phyloP scores from a whole-genome alignment of 2,113 vertebrate genomes.

The Myanophis thanlyinensis region DNA sequence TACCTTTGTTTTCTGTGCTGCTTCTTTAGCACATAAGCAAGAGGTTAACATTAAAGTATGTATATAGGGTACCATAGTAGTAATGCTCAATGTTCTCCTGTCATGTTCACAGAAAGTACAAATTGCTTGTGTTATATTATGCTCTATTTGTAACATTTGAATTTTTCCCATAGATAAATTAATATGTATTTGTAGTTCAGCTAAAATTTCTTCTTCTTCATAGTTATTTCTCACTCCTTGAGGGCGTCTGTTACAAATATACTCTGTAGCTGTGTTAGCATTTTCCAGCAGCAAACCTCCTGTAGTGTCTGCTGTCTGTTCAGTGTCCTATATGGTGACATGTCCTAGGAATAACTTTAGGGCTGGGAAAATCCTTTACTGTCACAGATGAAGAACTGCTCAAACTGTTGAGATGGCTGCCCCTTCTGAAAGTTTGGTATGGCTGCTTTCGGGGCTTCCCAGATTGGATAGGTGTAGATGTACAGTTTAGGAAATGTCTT shows the following conservation, averaged over 20 bases:
- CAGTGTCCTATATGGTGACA: background rate
- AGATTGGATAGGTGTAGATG: background rate
- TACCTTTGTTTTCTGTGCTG: background rate
- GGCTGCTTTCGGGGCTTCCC: background rate
- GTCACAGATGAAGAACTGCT: background rate
- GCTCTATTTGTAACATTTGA: background rate
- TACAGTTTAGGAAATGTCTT: background rate
- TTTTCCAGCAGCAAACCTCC: background rate
- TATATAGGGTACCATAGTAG: background rate
- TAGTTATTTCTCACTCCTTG: background rate
- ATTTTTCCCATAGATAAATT: no score
- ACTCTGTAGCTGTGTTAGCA: background rate
- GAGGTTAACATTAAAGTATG: background rate
- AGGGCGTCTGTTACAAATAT: background rate
- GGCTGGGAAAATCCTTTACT: background rate
- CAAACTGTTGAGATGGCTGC: background rate
- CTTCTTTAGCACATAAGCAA: background rate
- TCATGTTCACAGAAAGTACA: background rate
- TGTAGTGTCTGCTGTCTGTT: background rate
- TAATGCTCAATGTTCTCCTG: background rate
- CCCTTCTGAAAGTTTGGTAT: background rate
- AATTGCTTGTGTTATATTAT: background rate
- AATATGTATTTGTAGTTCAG: background rate
- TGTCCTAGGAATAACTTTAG: background rate
- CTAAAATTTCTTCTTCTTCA: background rate